Conservation (phyloP, 2,113 vertebrate species). For the Tetrax tetrax region DNA sequence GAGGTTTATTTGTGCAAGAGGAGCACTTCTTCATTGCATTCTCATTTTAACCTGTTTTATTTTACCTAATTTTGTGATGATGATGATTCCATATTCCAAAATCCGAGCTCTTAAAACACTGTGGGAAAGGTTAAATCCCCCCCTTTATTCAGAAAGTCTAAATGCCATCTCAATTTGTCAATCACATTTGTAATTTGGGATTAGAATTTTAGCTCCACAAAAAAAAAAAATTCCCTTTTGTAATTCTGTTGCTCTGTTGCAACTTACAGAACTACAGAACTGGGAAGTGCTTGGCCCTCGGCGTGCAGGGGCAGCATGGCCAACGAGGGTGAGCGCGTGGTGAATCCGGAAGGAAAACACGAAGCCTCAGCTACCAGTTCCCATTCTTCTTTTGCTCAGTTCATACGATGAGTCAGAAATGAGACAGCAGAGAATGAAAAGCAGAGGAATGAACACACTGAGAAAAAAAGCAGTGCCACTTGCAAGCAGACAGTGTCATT, state of each 20-base stretch:
- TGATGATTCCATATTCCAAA: neutral
- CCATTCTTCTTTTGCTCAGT: neutral
- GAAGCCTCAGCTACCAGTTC: neutral
- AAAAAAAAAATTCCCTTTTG: neutral
- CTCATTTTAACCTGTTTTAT: neutral
- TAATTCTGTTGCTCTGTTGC: neutral
- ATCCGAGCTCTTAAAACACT: neutral
- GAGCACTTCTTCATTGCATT: neutral
- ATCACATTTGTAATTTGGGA: neutral
- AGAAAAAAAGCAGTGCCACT: neutral
- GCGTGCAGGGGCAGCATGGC: rapidly evolving
- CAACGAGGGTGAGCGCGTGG: neutral
- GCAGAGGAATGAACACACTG: neutral
- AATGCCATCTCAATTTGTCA: neutral
- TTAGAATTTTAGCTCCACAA: neutral
- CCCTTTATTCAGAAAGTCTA: neutral
- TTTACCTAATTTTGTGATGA: neutral
- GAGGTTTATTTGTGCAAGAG: neutral
- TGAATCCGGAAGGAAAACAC: neutral
- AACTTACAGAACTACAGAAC: neutral
- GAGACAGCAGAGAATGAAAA: neutral
- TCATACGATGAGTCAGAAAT: neutral
- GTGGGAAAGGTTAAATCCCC: neutral
- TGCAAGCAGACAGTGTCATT: neutral
- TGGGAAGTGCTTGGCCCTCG: neutral